Base-by-base conservation (phyloP, 2,113 vertebrate species). In the Poeciliopsis occidentalis region DNA sequence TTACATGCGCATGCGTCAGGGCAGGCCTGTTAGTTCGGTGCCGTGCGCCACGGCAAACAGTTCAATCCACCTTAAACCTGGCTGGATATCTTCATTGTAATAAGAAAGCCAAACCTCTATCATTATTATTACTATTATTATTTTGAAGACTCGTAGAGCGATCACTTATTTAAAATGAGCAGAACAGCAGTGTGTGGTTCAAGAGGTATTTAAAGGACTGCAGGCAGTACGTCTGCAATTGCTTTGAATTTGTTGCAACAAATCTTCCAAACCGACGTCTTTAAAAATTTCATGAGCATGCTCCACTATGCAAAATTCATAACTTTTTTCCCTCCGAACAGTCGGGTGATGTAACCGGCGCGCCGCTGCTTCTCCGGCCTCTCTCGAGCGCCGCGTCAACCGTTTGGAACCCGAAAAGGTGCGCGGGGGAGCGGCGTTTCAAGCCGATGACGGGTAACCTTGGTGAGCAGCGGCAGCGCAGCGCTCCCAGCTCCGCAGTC, bases 401-500 rank as follows among this genome's bases (percentile, higher is more conserved):
- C n/a, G 29, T 60, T 60, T n/a, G 51, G 34, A n/a, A 47, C 29
- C 27, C 29, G 10, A 57, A 47, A 30, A 51, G 17, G 44, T 15
- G 34, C 5, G 24, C 54, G 39, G 29, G 29, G 27, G 37, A 26
- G 47, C 47, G 32, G 44, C 22, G 0, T 30, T 30, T 67, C 60
- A 67, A 74, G 63, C 64, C 34, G 51, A 69, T 60, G 68, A 70
- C 24, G 31, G 26, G 51, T 73, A 51, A 64, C 71, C 41, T 51
- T 26, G 39, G 39, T 64, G 32, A 73, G 54, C 71, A 51, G 39
- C 70, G 47, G 34, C 3, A 37, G 27, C 51, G 34, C 19, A 12
- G 39, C 27, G 27, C 27, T 68, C 31, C 29, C 54, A 41, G 41
- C 41, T 68, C 12, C 34, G 6, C 37, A 27, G 17, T 12, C 29